Base-by-base conservation (phyloP, 2,888 invertebrate species). In the Cybosia mesomella region DNA sequence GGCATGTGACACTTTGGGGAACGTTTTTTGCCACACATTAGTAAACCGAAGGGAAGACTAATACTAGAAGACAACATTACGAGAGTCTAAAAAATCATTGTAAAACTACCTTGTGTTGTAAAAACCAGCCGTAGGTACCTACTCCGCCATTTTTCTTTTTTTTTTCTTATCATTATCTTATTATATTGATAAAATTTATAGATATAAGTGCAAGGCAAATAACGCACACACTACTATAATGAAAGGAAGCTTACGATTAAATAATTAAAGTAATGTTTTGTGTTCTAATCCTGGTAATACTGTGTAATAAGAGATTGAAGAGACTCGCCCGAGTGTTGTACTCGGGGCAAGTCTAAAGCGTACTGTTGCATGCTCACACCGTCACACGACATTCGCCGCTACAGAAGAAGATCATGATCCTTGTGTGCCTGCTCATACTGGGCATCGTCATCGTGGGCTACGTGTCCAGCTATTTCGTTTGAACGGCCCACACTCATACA, bases 321-420 rank as follows among this genome's bases (percentile, higher is more conserved):
- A 79, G 82, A 71, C 75, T 70, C 70, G 81, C 74, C 76, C 76
- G 72, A 76, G 74, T 67, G 77, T 70, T 73, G 76, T 76, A 81
- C 74, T 80, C 79, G 80, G 79, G 78, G 78, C 88, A 76, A 84
- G 90, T 91, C 80, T 91, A 90, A 92, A 93, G 91, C 88, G 91
- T 91, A 92, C 87, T 94, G 93, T 95, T 95, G 88, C 94, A 94
- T 94, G 94, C 84, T 83, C 85, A 77, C 77, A 82, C 74, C 73
- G 79, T 76, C 81, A 78, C 80, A 75, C 80, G 81, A 68, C 81
- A 76, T 72, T 79, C 77, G 89, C 86, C 91, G 96, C 77, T 64
- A 96, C 97, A 97, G 97, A 98, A 98, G 97, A 97, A 97, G 97
- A 97, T 98, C 95, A 97, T 98, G 97, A 98, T 98, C 96, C 96